These are phyloP conservation scores for Parelbella ahira DNA, from an alignment of 2,888 invertebrate genomes.

Conservation along the genomic window DNA sequence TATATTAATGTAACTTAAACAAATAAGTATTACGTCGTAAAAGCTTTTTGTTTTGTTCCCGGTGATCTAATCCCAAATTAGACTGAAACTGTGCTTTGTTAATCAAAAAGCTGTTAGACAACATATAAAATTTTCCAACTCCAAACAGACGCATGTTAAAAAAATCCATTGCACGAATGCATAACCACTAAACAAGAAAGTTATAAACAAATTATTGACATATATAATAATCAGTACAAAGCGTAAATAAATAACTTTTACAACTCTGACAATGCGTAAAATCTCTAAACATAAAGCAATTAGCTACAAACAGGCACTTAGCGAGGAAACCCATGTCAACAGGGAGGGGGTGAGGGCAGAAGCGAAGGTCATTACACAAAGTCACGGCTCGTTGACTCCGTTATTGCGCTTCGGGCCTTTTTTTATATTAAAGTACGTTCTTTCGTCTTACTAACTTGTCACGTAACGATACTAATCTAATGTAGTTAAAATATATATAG, in stretches of 20 bases:
- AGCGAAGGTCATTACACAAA: slow-evolving; percentile 7
- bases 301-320: slow-evolving; percentile 3
- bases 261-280: neutral
- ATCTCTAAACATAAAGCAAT: slow-evolving; percentile 2
- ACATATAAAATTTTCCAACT: too few species aligned
- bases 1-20: too few species aligned
- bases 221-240: neutral
- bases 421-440: slow-evolving; percentile 6
- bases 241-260: neutral
- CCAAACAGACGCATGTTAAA: too few species aligned
- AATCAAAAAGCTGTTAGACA: too few species aligned
- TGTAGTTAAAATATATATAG: too few species aligned
- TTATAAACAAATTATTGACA: neutral
- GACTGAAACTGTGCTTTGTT: too few species aligned
- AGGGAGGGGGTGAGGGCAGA: neutral
- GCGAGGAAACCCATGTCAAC: slow-evolving; percentile 8
- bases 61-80: too few species aligned
- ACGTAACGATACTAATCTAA: slow-evolving; percentile 7
- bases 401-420: slow-evolving; percentile 9
- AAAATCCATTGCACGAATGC: too few species aligned
- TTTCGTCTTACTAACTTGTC: slow-evolving; percentile 4
- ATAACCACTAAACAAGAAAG: too few species aligned
- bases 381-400: slow-evolving; percentile 10
- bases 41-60: too few species aligned
- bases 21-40: too few species aligned